Conservation (phyloP, 2,797 vertebrate genomes). For the Phalloptychus januarius region DNA sequence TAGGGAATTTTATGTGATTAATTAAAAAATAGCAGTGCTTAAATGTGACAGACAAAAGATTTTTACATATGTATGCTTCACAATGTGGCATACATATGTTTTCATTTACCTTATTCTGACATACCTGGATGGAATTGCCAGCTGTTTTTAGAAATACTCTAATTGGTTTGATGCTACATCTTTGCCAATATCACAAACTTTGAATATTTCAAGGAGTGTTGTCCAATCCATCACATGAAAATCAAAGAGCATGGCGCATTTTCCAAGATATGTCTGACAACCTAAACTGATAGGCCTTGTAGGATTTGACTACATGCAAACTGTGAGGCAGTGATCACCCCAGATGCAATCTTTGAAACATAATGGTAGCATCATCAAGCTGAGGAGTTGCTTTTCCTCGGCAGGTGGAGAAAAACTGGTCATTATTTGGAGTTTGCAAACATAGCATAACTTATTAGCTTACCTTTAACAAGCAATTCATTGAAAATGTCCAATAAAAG, state of each 20-base stretch:
- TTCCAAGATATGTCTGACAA: not conserved
- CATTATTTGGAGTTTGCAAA: not conserved
- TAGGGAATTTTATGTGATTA: not conserved
- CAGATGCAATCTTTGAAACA: not conserved
- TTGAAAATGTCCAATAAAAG: not conserved
- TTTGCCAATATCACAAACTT: not conserved
- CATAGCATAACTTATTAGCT: not conserved
- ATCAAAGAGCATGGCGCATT: not conserved
- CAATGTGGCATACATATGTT: not conserved
- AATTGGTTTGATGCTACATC: not conserved
- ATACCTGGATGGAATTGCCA: not conserved
- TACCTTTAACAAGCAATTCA: not conserved
- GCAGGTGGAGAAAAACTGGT: not conserved
- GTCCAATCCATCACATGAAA: not conserved
- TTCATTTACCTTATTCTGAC: not conserved
- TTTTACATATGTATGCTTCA: not conserved
- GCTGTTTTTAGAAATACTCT: not conserved
- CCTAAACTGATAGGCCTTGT: not conserved
- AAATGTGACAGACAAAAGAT: not conserved
- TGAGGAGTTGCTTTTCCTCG: not conserved
- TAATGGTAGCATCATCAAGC: not conserved
- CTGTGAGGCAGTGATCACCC: not conserved
- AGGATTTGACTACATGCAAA: not conserved
- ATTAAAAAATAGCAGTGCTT: not conserved
- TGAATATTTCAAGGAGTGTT: not conserved